Percentiles rank a stretch among this genome's conserved stretches.
phyloP scores from a whole-genome alignment of 2,888 invertebrate species.

The Caenorhabditis imperialis region DNA sequence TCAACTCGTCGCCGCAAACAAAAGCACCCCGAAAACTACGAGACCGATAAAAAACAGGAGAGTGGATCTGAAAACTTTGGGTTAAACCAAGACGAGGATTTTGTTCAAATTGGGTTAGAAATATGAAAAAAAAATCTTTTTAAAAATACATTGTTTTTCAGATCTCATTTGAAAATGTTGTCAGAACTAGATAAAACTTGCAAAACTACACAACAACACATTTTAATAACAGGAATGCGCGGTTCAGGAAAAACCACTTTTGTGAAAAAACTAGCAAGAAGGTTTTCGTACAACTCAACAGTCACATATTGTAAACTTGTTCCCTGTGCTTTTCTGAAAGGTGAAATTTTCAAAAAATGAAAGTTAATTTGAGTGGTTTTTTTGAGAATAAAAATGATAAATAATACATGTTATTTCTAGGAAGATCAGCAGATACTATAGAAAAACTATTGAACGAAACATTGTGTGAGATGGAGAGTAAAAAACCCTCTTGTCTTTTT shows the following conservation, averaged over 20 bases:
- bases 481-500: slow-evolving; percentile 64
- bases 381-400: slow-evolving; percentile 1
- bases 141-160: slow-evolving; percentile 13
- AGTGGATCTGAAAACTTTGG: slow-evolving; percentile 18
- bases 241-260: slow-evolving; percentile 62
- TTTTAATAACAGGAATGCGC: slow-evolving; percentile 19
- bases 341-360: slow-evolving; percentile 27
- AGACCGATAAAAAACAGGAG: slow-evolving; percentile 25
- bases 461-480: slow-evolving; percentile 43
- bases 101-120: slow-evolving; percentile 49
- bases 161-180: slow-evolving; percentile 45
- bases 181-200: slow-evolving; percentile 26
- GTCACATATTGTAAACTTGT: slow-evolving; percentile 46
- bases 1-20: neutral
- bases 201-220: slow-evolving; percentile 18
- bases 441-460: slow-evolving; percentile 57
- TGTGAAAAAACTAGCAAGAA: slow-evolving; percentile 46
- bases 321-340: slow-evolving; percentile 45
- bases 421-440: slow-evolving; percentile 64
- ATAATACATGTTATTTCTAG: slow-evolving; percentile 28
- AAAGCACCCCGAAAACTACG: slow-evolving; percentile 4
- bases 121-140: neutral
- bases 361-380: too few species aligned
- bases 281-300: slow-evolving; percentile 36
- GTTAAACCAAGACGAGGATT: slow-evolving; percentile 20